Percentiles rank a stretch among this genome's conserved stretches.
Evolutionary conservation across 2,113 vertebrate genomes (phyloP).

Genomic region (Galemys pyrenaicus): DNA sequence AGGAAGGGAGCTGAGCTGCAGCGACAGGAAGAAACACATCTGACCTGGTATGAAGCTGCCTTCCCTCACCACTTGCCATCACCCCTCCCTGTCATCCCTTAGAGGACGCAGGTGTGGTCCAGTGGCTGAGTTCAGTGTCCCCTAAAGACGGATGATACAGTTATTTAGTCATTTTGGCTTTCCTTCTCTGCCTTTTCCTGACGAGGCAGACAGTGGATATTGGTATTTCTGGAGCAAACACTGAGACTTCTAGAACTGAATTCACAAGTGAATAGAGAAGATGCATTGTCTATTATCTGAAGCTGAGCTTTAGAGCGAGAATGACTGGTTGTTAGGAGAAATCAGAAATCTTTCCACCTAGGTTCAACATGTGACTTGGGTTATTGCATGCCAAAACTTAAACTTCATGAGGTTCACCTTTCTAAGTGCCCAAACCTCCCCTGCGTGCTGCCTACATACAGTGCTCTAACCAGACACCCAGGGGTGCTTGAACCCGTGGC

Average conservation of each 20-base stretch:
- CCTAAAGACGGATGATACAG: not conserved
- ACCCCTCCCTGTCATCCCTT: too few relatives aligned
- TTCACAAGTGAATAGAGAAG: not conserved
- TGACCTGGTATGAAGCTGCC: not conserved
- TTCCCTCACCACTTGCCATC: not conserved
- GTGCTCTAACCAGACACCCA: not conserved
- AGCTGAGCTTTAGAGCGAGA: not conserved
- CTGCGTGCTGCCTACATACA: not conserved
- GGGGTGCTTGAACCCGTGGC: not conserved
- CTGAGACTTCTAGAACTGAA: slow-evolving; percentile 28
- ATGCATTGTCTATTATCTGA: not conserved
- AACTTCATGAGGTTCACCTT: not conserved
- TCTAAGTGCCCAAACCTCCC: not conserved
- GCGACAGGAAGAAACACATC: not conserved
- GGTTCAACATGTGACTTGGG: not conserved
- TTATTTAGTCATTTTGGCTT: not conserved
- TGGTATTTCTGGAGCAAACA: not conserved
- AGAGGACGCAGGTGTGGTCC: not conserved
- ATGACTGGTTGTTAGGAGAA: not conserved
- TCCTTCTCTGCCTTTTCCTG: not conserved
- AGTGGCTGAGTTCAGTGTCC: not conserved
- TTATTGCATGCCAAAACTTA: not conserved
- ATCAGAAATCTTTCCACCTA: not conserved
- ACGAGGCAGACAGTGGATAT: not conserved
- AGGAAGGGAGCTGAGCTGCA: not conserved